Conservation (phyloP, 1,140 invertebrate genomes). For the Trachymyrmex cornetzi region DNA sequence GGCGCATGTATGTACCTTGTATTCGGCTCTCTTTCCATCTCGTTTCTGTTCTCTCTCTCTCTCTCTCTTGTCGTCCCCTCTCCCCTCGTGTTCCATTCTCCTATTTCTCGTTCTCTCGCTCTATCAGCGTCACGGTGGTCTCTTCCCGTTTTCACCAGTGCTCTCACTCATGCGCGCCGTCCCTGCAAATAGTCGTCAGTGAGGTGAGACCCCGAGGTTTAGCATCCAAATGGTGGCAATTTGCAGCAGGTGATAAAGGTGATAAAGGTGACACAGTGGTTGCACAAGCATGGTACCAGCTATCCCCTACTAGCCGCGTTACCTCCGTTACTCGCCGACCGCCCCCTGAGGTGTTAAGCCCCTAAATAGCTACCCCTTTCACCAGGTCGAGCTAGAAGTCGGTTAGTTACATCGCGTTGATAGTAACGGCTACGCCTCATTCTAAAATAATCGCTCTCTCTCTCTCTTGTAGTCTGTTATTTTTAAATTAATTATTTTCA, state of each 20-base stretch:
- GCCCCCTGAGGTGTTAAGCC: slow-evolving; percentile 83
- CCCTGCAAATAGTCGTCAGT: slow-evolving; percentile 84
- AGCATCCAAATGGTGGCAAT: slow-evolving; percentile 86
- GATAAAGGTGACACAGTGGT: slow-evolving; percentile 86
- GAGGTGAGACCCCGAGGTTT: slow-evolving; percentile 82
- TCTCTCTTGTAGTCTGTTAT: not conserved
- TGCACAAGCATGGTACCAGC: slow-evolving; percentile 75
- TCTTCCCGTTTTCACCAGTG: slow-evolving; percentile 9
- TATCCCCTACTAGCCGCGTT: slow-evolving; percentile 44
- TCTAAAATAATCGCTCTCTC: not conserved
- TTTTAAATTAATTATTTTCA: not conserved
- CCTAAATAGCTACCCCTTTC: slow-evolving; percentile 85
- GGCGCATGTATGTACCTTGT: slow-evolving; percentile 77
- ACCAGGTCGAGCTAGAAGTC: slow-evolving; percentile 67
- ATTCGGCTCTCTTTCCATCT: slow-evolving; percentile 54
- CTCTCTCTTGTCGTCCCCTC: not conserved
- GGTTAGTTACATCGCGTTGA: slow-evolving; percentile 65
- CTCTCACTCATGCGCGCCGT: slow-evolving; percentile 65
- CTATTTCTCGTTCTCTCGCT: slow-evolving; percentile 46
- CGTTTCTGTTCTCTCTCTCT: not conserved
- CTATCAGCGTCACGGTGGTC: slow-evolving; percentile 44
- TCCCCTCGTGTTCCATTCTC: not conserved
- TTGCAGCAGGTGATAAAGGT: slow-evolving; percentile 87
- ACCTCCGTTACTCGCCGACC: slow-evolving; percentile 71
- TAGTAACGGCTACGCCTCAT: slow-evolving; percentile 54